These are phyloP conservation scores for Pollimyrus isidori DNA, from an alignment of 2,113 vertebrate species.

Conservation along the genomic window DNA sequence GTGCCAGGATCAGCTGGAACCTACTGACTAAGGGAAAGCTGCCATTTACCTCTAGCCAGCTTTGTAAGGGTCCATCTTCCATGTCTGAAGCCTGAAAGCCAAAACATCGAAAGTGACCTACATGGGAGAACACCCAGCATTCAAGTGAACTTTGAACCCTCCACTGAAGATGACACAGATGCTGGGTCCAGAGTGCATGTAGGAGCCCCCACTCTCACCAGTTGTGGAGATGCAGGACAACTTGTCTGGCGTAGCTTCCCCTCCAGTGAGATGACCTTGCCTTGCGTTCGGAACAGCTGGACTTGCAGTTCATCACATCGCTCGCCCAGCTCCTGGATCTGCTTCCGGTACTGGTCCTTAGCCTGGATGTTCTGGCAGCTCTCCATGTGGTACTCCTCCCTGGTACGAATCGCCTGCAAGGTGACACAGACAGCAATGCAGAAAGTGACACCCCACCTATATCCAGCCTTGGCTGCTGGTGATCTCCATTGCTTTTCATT, in stretches of 20 bases:
- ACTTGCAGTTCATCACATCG: conserved; percentile 73
- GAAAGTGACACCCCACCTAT: neutral
- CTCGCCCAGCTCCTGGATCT: conserved; percentile 71
- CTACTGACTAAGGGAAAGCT: neutral
- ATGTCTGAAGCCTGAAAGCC: conserved; percentile 60
- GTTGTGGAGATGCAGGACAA: conserved; percentile 48
- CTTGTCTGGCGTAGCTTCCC: conserved; percentile 59
- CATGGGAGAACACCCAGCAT: neutral
- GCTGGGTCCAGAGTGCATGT: neutral
- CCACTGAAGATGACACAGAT: neutral
- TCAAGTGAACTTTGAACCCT: neutral
- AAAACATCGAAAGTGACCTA: neutral
- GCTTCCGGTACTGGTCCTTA: conserved; percentile 76
- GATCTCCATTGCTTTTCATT: neutral
- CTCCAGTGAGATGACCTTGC: conserved; percentile 63
- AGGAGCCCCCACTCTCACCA: conserved; percentile 36
- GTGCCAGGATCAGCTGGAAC: neutral
- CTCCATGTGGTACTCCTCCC: conserved; percentile 70
- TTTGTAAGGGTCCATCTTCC: conserved; percentile 59
- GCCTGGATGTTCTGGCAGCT: conserved; percentile 67
- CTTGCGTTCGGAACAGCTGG: conserved; percentile 72
- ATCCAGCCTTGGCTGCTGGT: neutral
- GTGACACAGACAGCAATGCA: neutral
- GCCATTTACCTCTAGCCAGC: conserved; percentile 62
- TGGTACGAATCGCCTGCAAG: conserved; percentile 62